These are phyloP conservation scores for Mechanitis mazaeus DNA, from an alignment of 2,888 invertebrate genomes.

Conservation along the genomic window DNA sequence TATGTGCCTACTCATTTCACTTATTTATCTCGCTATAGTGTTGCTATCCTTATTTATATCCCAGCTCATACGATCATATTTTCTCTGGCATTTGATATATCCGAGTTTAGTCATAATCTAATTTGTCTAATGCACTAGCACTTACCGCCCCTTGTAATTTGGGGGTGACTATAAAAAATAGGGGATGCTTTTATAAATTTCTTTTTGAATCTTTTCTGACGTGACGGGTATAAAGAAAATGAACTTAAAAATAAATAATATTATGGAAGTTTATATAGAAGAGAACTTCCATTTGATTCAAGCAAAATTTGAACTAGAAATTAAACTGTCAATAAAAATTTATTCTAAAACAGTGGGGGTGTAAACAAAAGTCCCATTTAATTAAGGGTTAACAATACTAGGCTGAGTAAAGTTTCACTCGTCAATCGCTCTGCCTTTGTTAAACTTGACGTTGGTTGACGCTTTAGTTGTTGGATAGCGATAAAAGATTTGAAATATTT, in stretches of 20 bases:
- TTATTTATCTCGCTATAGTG: too few species aligned
- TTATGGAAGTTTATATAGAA: not conserved
- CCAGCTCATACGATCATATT: not conserved
- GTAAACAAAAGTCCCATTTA: conserved; percentile 28
- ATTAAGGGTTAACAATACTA: conserved; percentile 27
- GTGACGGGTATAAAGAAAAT: not conserved
- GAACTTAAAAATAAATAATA: too few species aligned
- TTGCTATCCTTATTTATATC: not conserved
- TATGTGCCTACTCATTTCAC: too few species aligned
- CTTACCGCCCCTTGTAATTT: conserved; percentile 29
- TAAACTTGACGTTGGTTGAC: too few species aligned
- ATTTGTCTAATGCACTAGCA: conserved; percentile 51
- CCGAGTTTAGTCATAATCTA: conserved; percentile 40
- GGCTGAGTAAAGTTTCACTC: conserved; percentile 6
- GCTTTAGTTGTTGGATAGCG: too few species aligned
- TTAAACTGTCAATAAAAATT: conserved; percentile 21
- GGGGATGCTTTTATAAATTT: conserved; percentile 13
- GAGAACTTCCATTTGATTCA: not conserved
- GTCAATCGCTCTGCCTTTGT: conserved; percentile 8
- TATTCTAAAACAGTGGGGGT: conserved; percentile 4
- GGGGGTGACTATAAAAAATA: conserved; percentile 19
- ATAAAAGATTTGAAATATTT: too few species aligned
- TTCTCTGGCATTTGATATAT: not conserved
- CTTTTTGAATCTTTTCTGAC: conserved; percentile 13
- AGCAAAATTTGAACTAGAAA: not conserved